Base-by-base conservation (phyloP, 2,113 vertebrate species). In the Pardalotus punctatus region DNA sequence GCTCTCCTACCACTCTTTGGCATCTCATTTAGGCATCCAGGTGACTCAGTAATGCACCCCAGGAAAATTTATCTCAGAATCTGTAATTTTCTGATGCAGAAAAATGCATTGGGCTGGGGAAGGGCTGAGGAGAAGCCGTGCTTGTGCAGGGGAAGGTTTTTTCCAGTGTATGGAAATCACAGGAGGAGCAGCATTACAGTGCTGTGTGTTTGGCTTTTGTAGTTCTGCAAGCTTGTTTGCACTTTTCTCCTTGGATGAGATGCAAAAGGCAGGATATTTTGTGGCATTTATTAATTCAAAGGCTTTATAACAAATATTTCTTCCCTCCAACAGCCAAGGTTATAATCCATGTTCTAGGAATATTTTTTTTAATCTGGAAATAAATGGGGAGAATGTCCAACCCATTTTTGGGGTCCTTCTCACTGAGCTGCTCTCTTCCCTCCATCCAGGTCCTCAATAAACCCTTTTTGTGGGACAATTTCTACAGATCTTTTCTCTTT, bases 31-130 rank as follows among this genome's bases (percentile, higher is more conserved):
- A 76, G 58, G 48, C 1, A 0, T 56, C 36, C 70, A 88, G 93
- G 94, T 96, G 91, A 87, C 83, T 90, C 87, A 84, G 53, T 54
- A 42, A 77, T 67, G 54, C 78, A 81, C 93, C 74, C 38, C 77
- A 94, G 90, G 93, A 97, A 91, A 93, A 81, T 53, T 57, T 6
- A 10, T 94, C 66, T 81, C 57, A 31, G 72, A 84, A 66, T 88
- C 78, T 91, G 42, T 60, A 17, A 28, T 77, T 86, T 91, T 88
- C 60, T 86, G 86, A 27, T 87, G 36, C 19, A 33, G 24, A 40
- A 31, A 58, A 73, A 50, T 11, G 36, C 10, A 2, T 7, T 42
- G 54, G 61, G 51, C 36, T 54, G 72, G 57, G 11, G 45, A 72
- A 67, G 11, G 28, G 20, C 35, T 56, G 71, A 60, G 42, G 78